A percentile compares a stretch with the other conserved stretches of the same genome.
These are phyloP conservation scores for Cnemophilus loriae DNA, from an alignment of 2,113 vertebrate species.

Conservation along the genomic window DNA sequence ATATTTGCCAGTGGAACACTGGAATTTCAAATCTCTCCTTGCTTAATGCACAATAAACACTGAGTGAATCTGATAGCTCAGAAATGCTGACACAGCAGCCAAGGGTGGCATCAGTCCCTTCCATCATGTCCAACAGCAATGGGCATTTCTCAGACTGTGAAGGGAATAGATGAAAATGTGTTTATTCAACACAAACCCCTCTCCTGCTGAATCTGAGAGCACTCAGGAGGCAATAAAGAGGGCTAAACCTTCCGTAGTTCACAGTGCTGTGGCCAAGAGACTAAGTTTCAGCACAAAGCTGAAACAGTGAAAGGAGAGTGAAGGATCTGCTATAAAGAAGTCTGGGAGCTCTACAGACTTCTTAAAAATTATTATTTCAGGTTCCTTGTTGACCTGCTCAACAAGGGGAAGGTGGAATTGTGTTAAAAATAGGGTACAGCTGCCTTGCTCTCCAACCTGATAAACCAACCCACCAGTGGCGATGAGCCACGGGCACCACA, in stretches of 20 bases:
- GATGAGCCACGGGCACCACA: neutral
- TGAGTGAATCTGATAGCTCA: neutral
- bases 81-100: neutral
- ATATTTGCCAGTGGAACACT: neutral
- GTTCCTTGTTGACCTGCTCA: neutral
- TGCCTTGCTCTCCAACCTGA: neutral
- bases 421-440: neutral
- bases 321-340: neutral
- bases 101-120: neutral
- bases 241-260: neutral
- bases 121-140: fast-evolving
- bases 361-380: neutral
- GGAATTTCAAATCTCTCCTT: neutral
- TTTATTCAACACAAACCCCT: neutral
- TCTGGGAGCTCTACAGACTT: neutral
- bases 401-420: neutral
- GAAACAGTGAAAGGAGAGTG: neutral
- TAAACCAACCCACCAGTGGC: neutral
- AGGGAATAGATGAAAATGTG: neutral
- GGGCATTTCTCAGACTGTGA: neutral
- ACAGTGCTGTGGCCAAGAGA: neutral
- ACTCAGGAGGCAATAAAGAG: neutral
- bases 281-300: neutral
- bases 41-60: neutral
- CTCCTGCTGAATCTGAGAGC: neutral